Evolutionary conservation across 2,888 invertebrate genomes (phyloP), one percentile per base, ranked within the genome.

Genomic region (Ornithoptera priamus): DNA sequence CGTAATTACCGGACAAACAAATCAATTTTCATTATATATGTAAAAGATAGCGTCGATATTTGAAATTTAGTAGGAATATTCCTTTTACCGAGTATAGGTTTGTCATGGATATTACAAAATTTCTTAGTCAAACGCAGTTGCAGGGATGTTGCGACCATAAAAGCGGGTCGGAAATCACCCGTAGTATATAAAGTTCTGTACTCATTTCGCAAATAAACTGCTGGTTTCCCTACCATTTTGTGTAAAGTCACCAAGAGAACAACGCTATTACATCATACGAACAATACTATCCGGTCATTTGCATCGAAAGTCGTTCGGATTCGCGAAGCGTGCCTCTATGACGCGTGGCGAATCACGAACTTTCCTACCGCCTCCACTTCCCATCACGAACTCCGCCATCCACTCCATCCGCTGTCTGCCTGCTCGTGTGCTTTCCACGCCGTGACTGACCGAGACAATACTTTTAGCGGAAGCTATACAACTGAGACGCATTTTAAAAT

Each of bases 381-480:
- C 77, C 79, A 83, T 84, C 85, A 86, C 88, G 85, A 84, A 85
- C 83, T 81, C 77, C 81, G 75, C 75, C 75, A 72, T 68, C 69
- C 61, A 59, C 64, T 70, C 73, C 73, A 67, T 75, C 72, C 67
- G 73, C 69, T 65, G 74, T 68, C 76, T 72, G 76, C 74, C 76
- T 74, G 81, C 77, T 84, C 84, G 85, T 85, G 84, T 84, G 82
- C 81, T 20, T 69, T 56, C 74, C 83, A 79, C 83, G 81, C 88
- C 88, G 85, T 86, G 84, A 85, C 87, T 75, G 85, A 89, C 87
- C 83, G 82, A 77, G 81, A 85, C 84, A 85, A 86, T 83, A 82
- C 81, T 80, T 76, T 77, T 75, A 78, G 79, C 80, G 80, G 80
- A 81, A 78, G 81, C 79, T 79, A 78, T 78, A 80, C 79, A 56